Base-by-base conservation (phyloP, 2,113 vertebrate species). In the Myotis brandtii region DNA sequence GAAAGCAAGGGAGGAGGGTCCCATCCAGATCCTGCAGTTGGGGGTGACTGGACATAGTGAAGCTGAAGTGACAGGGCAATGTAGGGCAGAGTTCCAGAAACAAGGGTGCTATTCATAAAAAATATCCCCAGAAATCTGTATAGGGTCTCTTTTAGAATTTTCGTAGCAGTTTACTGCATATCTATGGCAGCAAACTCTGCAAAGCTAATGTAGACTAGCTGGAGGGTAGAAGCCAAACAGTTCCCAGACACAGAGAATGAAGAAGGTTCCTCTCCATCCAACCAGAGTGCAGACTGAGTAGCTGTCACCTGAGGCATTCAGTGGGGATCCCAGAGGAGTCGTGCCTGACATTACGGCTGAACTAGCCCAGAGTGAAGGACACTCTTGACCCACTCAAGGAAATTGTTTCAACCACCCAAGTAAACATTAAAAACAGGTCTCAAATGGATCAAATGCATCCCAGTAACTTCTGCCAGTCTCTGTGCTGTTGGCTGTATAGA, bases 281-380 rank as follows among this genome's bases (percentile, higher is more conserved):
- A 27, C 40, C 14, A 37, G 27, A 67, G 27, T 12, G 1, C 23
- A 95, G 37, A 20, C 30, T 23, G 17, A 12, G 5, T 17, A 30
- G 46, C 27, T 9, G 54, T 17, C 37, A 34, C 4, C 6, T 9
- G 34, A 67, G 64, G 2, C 12, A 34, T 40, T 69, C 40, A 8
- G 37, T 21, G 34, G 34, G 32, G 52, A 54, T 8, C 18, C 1
- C 4, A 10, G 37, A 64, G 17, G 17, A 72, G 9, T 14, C 11
- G 0, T 27, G 2, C 8, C 34, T 5, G n/a, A 12, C 5, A 43
- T 17, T 40, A 30, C 2, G 6, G 8, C 6, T 34, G 16, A 91
- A 27, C 32, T 54, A 9, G n/a, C 32, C 30, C 48, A 13, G 13
- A 93, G 16, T 14, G 25, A 32, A 46, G 6, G 17, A 66, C 32